A percentile compares a stretch with the other conserved stretches of the same genome.
phyloP scores from a whole-genome alignment of 2,888 invertebrate species.

The Chymomyza fuscimana region DNA sequence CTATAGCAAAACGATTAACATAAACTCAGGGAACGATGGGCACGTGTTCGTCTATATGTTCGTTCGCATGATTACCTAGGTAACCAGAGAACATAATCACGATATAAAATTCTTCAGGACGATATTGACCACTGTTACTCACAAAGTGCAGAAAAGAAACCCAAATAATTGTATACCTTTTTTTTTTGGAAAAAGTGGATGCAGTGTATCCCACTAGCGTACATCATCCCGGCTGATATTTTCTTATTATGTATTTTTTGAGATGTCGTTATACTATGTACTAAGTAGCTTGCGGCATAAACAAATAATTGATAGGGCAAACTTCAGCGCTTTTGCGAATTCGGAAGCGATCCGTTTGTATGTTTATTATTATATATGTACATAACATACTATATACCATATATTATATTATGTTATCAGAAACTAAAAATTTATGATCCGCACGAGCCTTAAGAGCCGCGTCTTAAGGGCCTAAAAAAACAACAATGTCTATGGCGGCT shows the following conservation, averaged over 20 bases:
- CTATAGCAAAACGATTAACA: too few relatives aligned
- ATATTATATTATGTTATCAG: neutral
- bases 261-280: conserved; percentile 10
- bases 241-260: conserved; percentile 15
- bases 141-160: too few relatives aligned
- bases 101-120: too few relatives aligned
- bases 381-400: neutral
- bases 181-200: neutral
- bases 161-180: too few relatives aligned
- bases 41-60: too few relatives aligned
- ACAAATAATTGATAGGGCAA: conserved; percentile 29
- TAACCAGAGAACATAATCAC: too few relatives aligned
- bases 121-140: too few relatives aligned
- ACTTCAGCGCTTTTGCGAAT: conserved; percentile 28
- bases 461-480: neutral
- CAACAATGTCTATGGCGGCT: neutral
- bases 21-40: too few relatives aligned
- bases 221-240: neutral
- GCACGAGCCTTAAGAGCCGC: conserved; percentile 29
- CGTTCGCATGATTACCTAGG: too few relatives aligned
- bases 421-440: conserved; percentile 29
- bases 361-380: neutral
- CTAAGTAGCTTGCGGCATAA: conserved; percentile 35
- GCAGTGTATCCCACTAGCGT: too few relatives aligned
- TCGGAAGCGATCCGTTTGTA: conserved; percentile 29